Evolutionary conservation across 2,113 vertebrate genomes (phyloP).

Genomic region (Bungarus multicinctus): DNA sequence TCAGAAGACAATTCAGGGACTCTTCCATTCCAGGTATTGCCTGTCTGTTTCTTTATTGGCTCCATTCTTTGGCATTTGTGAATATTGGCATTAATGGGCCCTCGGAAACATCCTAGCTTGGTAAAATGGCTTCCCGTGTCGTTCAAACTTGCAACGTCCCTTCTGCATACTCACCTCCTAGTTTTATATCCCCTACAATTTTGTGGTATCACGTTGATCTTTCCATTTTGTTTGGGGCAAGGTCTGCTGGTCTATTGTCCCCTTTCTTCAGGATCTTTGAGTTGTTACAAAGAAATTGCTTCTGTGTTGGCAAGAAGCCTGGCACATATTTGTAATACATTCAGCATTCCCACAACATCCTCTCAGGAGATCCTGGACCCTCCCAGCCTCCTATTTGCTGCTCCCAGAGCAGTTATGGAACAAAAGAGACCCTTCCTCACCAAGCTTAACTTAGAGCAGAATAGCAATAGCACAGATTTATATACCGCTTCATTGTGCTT

Average conservation of each 20-base stretch:
- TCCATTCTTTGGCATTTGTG: background rate
- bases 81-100: background rate
- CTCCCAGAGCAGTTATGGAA: background rate
- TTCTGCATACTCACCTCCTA: background rate
- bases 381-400: background rate
- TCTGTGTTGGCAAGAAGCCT: background rate
- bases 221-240: background rate
- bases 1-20: constrained; percentile 66
- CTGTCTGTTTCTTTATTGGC: background rate
- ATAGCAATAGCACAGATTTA: background rate
- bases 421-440: background rate
- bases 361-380: background rate
- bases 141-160: background rate
- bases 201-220: background rate
- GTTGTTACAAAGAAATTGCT: background rate
- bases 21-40: constrained; percentile 86
- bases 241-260: too few relatives aligned
- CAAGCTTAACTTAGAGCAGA: background rate
- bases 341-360: background rate
- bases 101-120: background rate
- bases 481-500: too few relatives aligned
- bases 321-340: background rate
- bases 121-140: background rate
- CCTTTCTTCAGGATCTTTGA: background rate
- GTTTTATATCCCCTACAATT: background rate